Evolutionary conservation across 2,797 vertebrate species (phyloP).

Genomic region (Ceryle rudis): DNA sequence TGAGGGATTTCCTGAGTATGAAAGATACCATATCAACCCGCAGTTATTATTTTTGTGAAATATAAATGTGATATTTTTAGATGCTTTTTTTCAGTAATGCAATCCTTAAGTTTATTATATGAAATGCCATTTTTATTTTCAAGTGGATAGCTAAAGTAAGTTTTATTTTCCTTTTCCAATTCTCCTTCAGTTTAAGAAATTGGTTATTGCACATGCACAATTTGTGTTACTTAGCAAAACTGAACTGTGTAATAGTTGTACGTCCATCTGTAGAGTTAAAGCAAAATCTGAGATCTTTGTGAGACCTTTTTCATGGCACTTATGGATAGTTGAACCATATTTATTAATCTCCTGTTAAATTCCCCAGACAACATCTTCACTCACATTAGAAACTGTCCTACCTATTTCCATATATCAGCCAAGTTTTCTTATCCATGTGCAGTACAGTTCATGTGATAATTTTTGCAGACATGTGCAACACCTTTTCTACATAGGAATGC

Average conservation of each 20-base stretch:
- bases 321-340: not conserved
- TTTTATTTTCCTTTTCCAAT: not conserved
- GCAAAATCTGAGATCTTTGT: not conserved
- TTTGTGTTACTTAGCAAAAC: not conserved
- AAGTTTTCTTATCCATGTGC: not conserved
- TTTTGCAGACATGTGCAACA: not conserved
- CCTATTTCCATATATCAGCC: not conserved
- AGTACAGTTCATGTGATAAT: fast-evolving
- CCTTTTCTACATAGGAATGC: fast-evolving
- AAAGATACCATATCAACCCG: not conserved
- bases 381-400: not conserved
- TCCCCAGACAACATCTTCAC: not conserved
- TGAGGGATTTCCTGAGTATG: slow-evolving; percentile 12
- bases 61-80: not conserved
- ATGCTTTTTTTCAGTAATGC: not conserved
- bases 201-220: not conserved
- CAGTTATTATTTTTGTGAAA: slow-evolving; percentile 6
- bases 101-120: not conserved
- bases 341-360: not conserved
- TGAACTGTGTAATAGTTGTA: not conserved
- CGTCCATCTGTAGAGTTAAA: not conserved
- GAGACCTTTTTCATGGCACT: not conserved
- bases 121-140: not conserved
- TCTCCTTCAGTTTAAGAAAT: not conserved
- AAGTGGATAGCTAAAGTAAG: not conserved